phyloP scores from a whole-genome alignment of 2,113 vertebrate genomes.

The Mungos mungo region DNA sequence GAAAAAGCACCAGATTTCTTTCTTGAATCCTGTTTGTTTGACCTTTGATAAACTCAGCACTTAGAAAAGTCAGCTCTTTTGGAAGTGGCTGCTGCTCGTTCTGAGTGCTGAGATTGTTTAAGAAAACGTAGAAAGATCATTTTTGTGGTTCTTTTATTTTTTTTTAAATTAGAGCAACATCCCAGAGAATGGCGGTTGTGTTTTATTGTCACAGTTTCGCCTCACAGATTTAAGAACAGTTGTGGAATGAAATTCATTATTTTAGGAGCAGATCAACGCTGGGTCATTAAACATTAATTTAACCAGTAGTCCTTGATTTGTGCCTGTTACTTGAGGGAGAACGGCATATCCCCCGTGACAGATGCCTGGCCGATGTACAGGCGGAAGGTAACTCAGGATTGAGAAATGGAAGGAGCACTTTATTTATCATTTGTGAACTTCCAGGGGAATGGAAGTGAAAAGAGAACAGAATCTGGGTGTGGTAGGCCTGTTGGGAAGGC shows the following conservation, averaged over 20 bases:
- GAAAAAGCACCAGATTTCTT: slow-evolving; percentile 9
- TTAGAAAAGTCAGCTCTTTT: slow-evolving; percentile 51
- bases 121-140: slow-evolving; percentile 74
- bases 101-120: slow-evolving; percentile 63
- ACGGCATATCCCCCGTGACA: background rate
- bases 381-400: background rate
- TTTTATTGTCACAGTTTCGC: background rate
- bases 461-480: background rate
- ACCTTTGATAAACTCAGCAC: slow-evolving; percentile 44
- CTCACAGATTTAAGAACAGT: slow-evolving; percentile 40
- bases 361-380: background rate
- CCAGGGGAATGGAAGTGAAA: background rate
- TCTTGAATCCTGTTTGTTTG: slow-evolving; percentile 40
- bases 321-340: background rate
- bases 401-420: background rate
- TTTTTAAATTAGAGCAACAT: background rate
- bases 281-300: slow-evolving; percentile 69
- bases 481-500: background rate
- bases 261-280: slow-evolving; percentile 78
- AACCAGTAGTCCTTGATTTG: slow-evolving; percentile 51
- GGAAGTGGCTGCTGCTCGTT: slow-evolving; percentile 66
- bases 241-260: slow-evolving; percentile 29
- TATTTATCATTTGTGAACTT: background rate
- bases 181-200: slow-evolving; percentile 22
- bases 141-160: slow-evolving; percentile 44